A percentile compares a stretch with the other conserved stretches of the same genome.
Conservation (phyloP, 37 sponge, comb jelly and placozoan species). For the Diacarnus erythraeanus region DNA sequence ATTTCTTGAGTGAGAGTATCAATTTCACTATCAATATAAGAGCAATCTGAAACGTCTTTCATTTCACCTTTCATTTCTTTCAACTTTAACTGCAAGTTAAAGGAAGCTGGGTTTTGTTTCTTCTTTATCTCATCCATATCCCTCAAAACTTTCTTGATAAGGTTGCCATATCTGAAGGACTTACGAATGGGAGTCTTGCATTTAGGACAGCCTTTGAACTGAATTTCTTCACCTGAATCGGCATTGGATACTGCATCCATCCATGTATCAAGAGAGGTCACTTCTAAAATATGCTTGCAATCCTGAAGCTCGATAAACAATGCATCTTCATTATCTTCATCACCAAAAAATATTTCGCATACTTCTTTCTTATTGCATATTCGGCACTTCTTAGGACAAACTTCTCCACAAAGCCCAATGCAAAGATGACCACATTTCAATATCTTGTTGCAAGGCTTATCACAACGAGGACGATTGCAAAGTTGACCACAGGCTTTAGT, state of each 20-base stretch:
- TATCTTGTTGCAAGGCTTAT: conserved; percentile 28
- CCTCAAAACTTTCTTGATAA: conserved; percentile 53
- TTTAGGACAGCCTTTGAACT: conserved; percentile 77
- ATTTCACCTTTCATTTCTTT: not conserved
- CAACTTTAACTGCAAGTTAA: not conserved
- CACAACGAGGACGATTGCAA: conserved; percentile 78
- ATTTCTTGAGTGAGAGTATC: not conserved
- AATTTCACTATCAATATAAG: not conserved
- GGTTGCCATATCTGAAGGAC: conserved; percentile 82
- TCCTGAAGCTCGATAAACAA: conserved; percentile 80
- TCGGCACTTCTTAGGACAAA: conserved; percentile 73
- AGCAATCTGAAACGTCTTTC: not conserved
- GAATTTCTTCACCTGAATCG: conserved; percentile 24
- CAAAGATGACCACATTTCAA: conserved; percentile 79
- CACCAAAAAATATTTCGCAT: conserved; percentile 83
- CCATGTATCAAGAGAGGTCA: conserved; percentile 78
- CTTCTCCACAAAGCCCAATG: conserved; percentile 92
- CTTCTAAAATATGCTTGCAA: conserved; percentile 83
- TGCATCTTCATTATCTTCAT: conserved; percentile 83
- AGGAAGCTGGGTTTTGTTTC: not conserved
- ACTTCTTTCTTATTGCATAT: conserved; percentile 65
- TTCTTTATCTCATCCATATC: conserved; percentile 73
- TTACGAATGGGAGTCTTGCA: conserved; percentile 73
- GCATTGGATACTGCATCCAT: conserved; percentile 45
- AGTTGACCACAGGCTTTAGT: conserved; percentile 70